Base-by-base conservation (phyloP, 2,888 invertebrate genomes). In the Dioctria linearis region DNA sequence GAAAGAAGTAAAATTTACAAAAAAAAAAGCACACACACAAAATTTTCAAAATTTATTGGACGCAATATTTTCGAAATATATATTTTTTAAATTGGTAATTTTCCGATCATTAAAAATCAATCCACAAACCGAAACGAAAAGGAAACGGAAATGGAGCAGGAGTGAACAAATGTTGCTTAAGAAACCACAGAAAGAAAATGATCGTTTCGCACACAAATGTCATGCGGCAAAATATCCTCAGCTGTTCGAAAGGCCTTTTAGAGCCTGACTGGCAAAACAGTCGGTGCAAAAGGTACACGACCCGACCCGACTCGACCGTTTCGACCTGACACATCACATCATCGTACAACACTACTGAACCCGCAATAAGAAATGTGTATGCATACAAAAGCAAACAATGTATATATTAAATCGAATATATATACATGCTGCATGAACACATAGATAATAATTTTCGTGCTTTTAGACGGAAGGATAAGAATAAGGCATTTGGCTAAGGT, bases 261-360 rank as follows among this genome's bases (percentile, higher is more conserved):
- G 88, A 88, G 89, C 88, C 89, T 89, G 89, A 89, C 89, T 89
- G 89, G 87, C 88, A 88, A 87, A 88, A 89, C 88, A 88, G 88
- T 89, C 88, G 88, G 89, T 89, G 89, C 89, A 89, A 89, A 89
- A 89, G 89, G 89, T 89, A 89, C 89, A 89, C 89, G 89, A 89
- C 89, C 89, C 89, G 89, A 89, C 89, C 89, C 89, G 89, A 89
- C 89, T 88, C 88, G 88, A 88, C 88, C 88, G 87, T 87, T 87
- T 87, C 89, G 89, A 89, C 89, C 89, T 88, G 88, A 88, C 88
- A 88, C 88, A 88, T 87, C 88, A 80, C 78, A 80, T 61, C 79
- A 78, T 39, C 63, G 61, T 73, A 79, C 71, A 71, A 63, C 25
- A 25, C 59, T 66, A 76, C 81, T 71, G 51, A 39, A 75, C 37